Conservation (phyloP, 2,888 invertebrate genomes). For the Drosophila parthenogenetica region DNA sequence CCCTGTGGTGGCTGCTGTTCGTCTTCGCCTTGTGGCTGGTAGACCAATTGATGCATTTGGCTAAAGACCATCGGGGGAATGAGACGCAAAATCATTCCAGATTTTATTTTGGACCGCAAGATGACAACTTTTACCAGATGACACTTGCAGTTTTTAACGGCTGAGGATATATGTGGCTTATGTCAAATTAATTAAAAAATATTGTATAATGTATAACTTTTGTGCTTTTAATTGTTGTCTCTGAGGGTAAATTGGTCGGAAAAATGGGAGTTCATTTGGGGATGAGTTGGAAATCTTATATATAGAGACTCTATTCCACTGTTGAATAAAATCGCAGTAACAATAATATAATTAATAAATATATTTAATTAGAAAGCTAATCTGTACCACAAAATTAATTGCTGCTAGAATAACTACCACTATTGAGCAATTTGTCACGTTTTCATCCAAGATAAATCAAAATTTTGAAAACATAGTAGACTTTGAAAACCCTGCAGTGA, state of each 20-base stretch:
- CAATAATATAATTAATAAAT: too few relatives aligned
- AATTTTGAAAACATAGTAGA: neutral
- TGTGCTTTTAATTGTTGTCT: neutral
- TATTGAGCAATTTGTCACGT: too few relatives aligned
- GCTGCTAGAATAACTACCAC: too few relatives aligned
- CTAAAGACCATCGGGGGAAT: neutral
- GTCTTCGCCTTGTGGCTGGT: constrained; percentile 12
- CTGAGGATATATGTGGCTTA: constrained; percentile 13
- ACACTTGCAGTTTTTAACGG: constrained; percentile 14
- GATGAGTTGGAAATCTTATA: too few relatives aligned
- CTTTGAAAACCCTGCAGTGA: neutral
- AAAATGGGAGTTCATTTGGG: too few relatives aligned
- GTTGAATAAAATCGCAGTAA: too few relatives aligned
- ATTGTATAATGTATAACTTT: neutral
- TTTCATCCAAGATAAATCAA: too few relatives aligned
- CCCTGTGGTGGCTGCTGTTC: constrained; percentile 41
- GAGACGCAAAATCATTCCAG: neutral
- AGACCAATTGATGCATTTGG: neutral
- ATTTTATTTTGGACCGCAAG: constrained; percentile 18
- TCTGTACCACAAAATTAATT: too few relatives aligned
- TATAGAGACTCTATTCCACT: too few relatives aligned
- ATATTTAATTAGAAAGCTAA: too few relatives aligned
- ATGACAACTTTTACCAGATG: constrained; percentile 7
- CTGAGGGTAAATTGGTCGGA: too few relatives aligned
- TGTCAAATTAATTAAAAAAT: neutral